Base-by-base conservation (phyloP, 2,888 invertebrate species). In the Ophion costatus region DNA sequence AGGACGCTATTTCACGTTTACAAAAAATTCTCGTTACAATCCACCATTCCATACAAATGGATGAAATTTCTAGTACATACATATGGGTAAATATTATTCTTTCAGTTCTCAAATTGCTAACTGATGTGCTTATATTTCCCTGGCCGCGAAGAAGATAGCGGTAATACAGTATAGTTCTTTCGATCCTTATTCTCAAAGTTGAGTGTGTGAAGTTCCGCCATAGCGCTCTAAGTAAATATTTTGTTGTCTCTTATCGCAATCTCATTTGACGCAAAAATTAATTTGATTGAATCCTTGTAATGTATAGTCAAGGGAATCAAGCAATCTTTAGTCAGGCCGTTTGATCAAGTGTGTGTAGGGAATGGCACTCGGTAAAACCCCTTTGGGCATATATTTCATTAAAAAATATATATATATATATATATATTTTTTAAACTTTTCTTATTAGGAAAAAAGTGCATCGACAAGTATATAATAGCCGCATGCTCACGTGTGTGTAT, bases 1-100 rank as follows among this genome's bases (percentile, higher is more conserved):
- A 82, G 89, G 91, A 92, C 90, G 90, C 92, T 93, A 91, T 88
- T 91, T 90, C 88, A 86, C 89, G 87, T 90, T 91, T 81, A 79
- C 91, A 92, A 89, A 91, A 92, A 91, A 89, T 84, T 87, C 83
- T 89, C 89, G 85, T 90, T 91, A 89, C 83, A 87, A 89, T 85
- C 20, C 24, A 63, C 22, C 10, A 57, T 4, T 42, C 63, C 51
- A 24, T 56, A 51, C 77, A 24, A 29, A 73, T 57, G 57, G 22
- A 74, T 69, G 67, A n/a, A 42, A 63, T 64, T 17, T 78, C 78
- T 61, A 1, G 10, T n/a, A 56, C 56, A 56, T n/a, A n/a, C n/a
- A 56, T 22, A 20, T 59, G 0, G 20, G 11, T 59, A 59, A 20
- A n/a, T 9, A 59, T 59, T n/a, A 17, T 22, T 20, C 59, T 22